Evolutionary conservation across 1,140 invertebrate species (phyloP).

Genomic region (Scaptodrosophila lebanonensis): DNA sequence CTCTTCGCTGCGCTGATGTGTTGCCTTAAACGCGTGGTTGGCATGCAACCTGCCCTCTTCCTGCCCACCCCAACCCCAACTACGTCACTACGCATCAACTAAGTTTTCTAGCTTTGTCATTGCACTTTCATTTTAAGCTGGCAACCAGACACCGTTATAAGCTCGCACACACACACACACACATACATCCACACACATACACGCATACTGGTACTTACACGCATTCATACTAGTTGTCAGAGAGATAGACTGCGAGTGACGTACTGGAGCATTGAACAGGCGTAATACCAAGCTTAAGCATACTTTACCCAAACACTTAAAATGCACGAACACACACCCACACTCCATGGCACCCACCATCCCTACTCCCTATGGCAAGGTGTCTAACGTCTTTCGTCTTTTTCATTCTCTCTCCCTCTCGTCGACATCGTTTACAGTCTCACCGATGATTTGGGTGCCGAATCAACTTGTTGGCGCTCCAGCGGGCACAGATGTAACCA

Average conservation of each 20-base stretch:
- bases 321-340: conserved; percentile 25
- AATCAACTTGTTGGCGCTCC: conserved; percentile 94
- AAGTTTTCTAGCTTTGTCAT: conserved; percentile 67
- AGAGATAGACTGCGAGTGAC: not conserved
- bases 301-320: conserved; percentile 53
- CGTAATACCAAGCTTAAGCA: conserved; percentile 68
- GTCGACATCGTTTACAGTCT: conserved; percentile 86
- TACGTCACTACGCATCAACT: conserved; percentile 34
- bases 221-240: not conserved
- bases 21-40: conserved; percentile 49
- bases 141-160: conserved; percentile 11
- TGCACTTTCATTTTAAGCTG: conserved; percentile 69
- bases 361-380: not conserved
- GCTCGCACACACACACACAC: conserved; percentile 7
- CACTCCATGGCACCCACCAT: not conserved
- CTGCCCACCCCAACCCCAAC: conserved; percentile 18
- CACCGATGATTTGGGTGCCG: conserved; percentile 92
- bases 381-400: conserved; percentile 2
- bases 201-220: not conserved
- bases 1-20: conserved; percentile 34
- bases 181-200: conserved; percentile 4
- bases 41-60: not conserved
- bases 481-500: conserved; percentile 90
- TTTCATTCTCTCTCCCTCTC: conserved; percentile 5
- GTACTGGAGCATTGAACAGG: conserved; percentile 43